Base-by-base conservation (phyloP, 2,888 invertebrate genomes). In the Limnephilus lunatus region DNA sequence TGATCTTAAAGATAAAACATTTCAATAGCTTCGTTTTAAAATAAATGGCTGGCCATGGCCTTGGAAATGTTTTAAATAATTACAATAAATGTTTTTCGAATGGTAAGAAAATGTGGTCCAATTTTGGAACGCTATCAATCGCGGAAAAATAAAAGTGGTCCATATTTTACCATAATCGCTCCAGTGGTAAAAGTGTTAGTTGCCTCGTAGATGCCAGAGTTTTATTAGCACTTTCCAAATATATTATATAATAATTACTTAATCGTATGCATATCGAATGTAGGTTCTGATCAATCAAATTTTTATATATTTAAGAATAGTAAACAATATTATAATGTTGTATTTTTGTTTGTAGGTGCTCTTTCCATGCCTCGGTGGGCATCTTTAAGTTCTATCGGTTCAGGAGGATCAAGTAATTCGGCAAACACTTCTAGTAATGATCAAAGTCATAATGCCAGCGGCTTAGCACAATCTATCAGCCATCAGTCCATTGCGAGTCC, bases 331-430 rank as follows among this genome's bases (percentile, higher is more conserved):
- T 53, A 19, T 19, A 19, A 53, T 19, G 19, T 25, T 68, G 68
- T n/a, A n/a, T 68, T 44, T 81, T 89, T 30, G 39, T 81, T 94
- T 94, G 0, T 94, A 98, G 98, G 98, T 85, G 98, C 98, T 0
- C 95, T 98, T 91, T 98, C 98, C 14, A 96, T 98, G 95, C 98
- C 98, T 4, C 96, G 98, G 81, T 98, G 98, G 98, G 97, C 98
- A 83, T 97, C 97, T 80, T 96, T 97, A 94, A 97, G 97, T 94
- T 97, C 97, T 0, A 95, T 97, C 92, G 97, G 97, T 0, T 96
- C 97, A 0, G 96, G 96, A 0, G 96, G 96, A 3, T 96, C 96
- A 9, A 95, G 95, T 53, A 93, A 93, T 89, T 93, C 93, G 19
- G 93, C 93, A 25, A 93, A 93, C 53, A 94, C 93, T 14, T 93